These are phyloP conservation scores for Eospalax fontanierii DNA, from an alignment of 2,797 vertebrate species.

Conservation along the genomic window DNA sequence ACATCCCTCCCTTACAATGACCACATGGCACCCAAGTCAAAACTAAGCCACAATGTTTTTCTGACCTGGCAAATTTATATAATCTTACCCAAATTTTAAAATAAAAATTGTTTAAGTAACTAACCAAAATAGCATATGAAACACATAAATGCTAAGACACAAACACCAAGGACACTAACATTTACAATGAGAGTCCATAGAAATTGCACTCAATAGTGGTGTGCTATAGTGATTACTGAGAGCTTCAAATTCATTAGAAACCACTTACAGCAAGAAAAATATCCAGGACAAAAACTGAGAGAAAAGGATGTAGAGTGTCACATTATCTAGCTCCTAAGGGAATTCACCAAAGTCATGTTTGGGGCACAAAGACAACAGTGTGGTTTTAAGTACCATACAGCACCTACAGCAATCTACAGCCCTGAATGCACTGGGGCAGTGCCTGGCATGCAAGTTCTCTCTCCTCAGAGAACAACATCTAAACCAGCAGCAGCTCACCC, in stretches of 20 bases:
- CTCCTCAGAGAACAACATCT: not conserved
- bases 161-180: conserved; percentile 12
- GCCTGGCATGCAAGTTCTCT: not conserved
- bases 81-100: conserved; percentile 63
- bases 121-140: conserved; percentile 40
- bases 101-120: conserved; percentile 8
- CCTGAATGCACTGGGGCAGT: not conserved
- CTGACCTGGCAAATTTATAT: conserved; percentile 52
- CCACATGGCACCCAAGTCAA: not conserved
- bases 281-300: conserved; percentile 23
- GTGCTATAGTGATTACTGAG: not conserved
- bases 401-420: not conserved
- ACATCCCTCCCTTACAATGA: not conserved
- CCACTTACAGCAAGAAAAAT: conserved; percentile 7
- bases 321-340: conserved; percentile 44
- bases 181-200: not conserved
- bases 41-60: conserved; percentile 39
- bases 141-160: conserved; percentile 45
- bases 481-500: not conserved
- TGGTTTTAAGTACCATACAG: not conserved
- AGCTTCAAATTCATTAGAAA: conserved; percentile 8
- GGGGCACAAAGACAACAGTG: not conserved
- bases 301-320: not conserved
- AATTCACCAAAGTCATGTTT: conserved; percentile 40
- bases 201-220: not conserved